Evolutionary conservation across 2,888 invertebrate genomes (phyloP).

Genomic region (Aleiodes leptofemur): DNA sequence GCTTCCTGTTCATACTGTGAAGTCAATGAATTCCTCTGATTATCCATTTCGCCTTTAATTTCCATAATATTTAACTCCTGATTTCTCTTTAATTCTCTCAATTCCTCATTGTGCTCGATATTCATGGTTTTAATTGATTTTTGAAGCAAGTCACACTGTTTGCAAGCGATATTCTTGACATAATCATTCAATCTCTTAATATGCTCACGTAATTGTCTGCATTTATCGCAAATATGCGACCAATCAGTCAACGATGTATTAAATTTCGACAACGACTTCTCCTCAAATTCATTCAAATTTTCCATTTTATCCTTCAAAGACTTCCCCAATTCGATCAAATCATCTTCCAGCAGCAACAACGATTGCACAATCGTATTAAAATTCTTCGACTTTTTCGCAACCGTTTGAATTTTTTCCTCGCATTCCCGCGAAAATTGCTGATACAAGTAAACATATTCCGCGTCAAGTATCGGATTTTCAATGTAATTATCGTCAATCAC

Average conservation of each 20-base stretch:
- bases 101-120: conserved; percentile 72
- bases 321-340: conserved; percentile 71
- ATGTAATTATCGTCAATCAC: conserved; percentile 61
- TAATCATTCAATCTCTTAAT: conserved; percentile 75
- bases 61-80: conserved; percentile 76
- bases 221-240: conserved; percentile 78
- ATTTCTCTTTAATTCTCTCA: conserved; percentile 72
- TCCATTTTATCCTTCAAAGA: conserved; percentile 51
- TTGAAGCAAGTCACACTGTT: conserved; percentile 76
- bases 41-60: conserved; percentile 68
- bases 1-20: conserved; percentile 75
- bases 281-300: conserved; percentile 4
- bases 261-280: conserved; percentile 26
- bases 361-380: conserved; percentile 60
- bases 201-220: conserved; percentile 77
- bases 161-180: conserved; percentile 72
- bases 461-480: conserved; percentile 79
- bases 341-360: conserved; percentile 71
- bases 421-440: conserved; percentile 81
- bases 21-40: conserved; percentile 75
- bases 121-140: conserved; percentile 74
- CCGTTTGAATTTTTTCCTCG: conserved; percentile 60
- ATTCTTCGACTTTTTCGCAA: too few relatives aligned
- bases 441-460: conserved; percentile 83
- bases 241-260: conserved; percentile 67